Conservation (phyloP, 2,797 vertebrate species). For the Pogoniulus pusillus region DNA sequence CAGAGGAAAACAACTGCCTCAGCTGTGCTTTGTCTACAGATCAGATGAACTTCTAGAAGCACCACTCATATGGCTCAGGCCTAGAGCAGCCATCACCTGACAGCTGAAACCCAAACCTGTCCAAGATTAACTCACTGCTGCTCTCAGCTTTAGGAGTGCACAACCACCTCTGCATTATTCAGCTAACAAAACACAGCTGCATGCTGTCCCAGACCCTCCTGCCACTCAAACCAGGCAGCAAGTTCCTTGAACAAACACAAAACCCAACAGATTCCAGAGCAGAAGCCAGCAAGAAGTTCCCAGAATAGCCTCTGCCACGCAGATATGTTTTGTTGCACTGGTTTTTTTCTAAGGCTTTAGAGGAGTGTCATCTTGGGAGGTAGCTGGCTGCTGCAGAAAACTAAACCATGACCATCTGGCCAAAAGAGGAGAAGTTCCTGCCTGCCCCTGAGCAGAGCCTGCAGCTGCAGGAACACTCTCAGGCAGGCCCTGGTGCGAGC, state of each 20-base stretch:
- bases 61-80: background rate
- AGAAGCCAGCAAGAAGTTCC: constrained; percentile 4
- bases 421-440: background rate
- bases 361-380: background rate
- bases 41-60: background rate
- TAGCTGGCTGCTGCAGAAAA: background rate
- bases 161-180: no score
- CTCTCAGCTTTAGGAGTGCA: fast-evolving
- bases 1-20: background rate
- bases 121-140: background rate
- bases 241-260: background rate
- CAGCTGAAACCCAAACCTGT: background rate
- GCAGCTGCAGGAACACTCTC: background rate
- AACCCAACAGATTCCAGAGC: background rate
- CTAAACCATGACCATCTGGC: background rate
- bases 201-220: fast-evolving
- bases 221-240: background rate
- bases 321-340: background rate
- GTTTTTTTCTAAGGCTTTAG: background rate
- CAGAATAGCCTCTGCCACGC: constrained; percentile 1
- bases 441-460: background rate
- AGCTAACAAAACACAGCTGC: background rate
- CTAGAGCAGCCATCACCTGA: background rate
- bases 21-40: background rate
- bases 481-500: background rate